A percentile compares a stretch with the other conserved stretches of the same genome.
These are phyloP conservation scores for Pseudorasbora parva DNA, from an alignment of 2,113 vertebrate genomes.

Conservation along the genomic window DNA sequence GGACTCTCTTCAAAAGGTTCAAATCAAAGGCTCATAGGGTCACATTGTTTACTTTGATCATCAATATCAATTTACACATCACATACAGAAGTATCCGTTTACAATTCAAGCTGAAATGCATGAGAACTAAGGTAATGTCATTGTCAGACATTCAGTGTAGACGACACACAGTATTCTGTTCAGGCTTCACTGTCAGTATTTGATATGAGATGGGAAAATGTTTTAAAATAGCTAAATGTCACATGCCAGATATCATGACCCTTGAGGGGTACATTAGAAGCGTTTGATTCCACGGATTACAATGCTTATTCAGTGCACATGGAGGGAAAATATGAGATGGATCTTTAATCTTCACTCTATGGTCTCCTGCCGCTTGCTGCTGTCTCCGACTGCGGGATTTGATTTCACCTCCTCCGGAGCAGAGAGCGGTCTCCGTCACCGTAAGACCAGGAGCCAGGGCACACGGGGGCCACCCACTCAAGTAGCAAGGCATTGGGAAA, in stretches of 20 bases:
- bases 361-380: conserved; percentile 21
- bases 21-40: conserved; percentile 68
- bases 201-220: conserved; percentile 39
- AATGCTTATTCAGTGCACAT: conserved; percentile 33
- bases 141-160: conserved; percentile 18
- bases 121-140: conserved; percentile 37
- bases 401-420: conserved; percentile 34
- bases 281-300: conserved; percentile 16
- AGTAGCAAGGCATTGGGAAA: conserved; percentile 44
- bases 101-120: conserved; percentile 23
- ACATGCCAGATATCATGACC: conserved; percentile 26
- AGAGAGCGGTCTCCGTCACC: conserved; percentile 27
- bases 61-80: conserved; percentile 62
- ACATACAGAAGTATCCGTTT: conserved; percentile 38
- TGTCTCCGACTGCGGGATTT: conserved; percentile 31
- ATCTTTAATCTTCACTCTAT: conserved; percentile 36
- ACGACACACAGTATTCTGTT: conserved; percentile 27
- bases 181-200: conserved; percentile 29
- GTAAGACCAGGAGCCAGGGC: conserved; percentile 42
- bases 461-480: conserved; percentile 41
- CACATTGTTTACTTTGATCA: conserved; percentile 65
- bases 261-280: conserved; percentile 11
- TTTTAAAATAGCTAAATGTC: conserved; percentile 33
- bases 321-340: conserved; percentile 34
- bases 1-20: conserved; percentile 72